Evolutionary conservation across 2,888 invertebrate species (phyloP), one percentile per base, ranked within the genome.

Genomic region (Gibbula magus): DNA sequence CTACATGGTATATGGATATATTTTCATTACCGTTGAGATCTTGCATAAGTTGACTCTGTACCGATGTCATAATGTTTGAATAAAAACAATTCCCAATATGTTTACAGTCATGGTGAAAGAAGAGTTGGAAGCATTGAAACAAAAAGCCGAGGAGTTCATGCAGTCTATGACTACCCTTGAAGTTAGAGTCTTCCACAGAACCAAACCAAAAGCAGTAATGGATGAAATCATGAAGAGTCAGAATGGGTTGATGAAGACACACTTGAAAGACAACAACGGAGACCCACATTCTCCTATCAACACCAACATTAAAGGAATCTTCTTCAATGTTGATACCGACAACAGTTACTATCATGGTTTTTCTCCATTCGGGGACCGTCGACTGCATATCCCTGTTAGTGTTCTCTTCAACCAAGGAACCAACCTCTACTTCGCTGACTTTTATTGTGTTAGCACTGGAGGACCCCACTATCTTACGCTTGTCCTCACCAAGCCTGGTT

Each of bases 391-490:
- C 39, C 81, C 79, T 0, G 77, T 81, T 5, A 3, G 32, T 5
- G 13, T 51, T 13, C 56, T 85, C 16, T 67, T 85, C 3, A 18
- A 10, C 16, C 16, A 32, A 25, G 61, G 20, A 13, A 81, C 45
- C 10, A 53, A 83, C 25, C 79, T 91, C 77, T 92, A 92, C 79
- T 92, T 92, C 80, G 85, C 90, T 22, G 92, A 92, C 80, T 92
- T 92, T 84, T 92, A 92, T 84, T 92, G 92, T 83, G 90, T 89
- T 83, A n/a, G n/a, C n/a, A n/a, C n/a, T n/a, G 22, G 75, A 16
- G 75, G 78, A 16, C 84, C 85, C 5, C 92, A 92, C 83, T 91
- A 91, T 79, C 87, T 91, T 13, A 92, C 91, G 0, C 79, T 92
- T 2, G 90, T 92, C 13, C 78, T 91, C 8, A 80, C 83, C 10